Evolutionary conservation across 2,797 vertebrate species (phyloP), one percentile per base, ranked within the genome.

Genomic region (Sebastes vulpes): DNA sequence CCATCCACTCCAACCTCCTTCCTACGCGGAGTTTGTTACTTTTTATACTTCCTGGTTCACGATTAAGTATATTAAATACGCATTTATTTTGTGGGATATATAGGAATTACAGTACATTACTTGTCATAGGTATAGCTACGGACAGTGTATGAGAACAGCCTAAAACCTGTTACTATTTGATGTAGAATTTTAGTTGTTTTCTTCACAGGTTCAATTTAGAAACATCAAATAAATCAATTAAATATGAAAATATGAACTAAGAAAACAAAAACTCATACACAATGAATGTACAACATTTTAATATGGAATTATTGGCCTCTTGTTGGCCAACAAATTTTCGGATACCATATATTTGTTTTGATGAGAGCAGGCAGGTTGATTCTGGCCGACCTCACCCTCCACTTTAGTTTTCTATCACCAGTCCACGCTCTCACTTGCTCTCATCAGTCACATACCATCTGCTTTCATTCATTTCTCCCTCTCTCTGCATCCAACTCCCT

Each of bases 401-500:
- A 5, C 21, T 65, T 79, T 26, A n/a, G 16, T 54, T 74, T 48
- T 16, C 6, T 42, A 18, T 76, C 52, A 26, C 5, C 38, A 18
- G 20, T 26, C 61, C 3, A 16, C 25, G 9, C 56, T 35, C 65
- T 65, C 60, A 12, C 67, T 56, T 28, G 21, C 77, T 72, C 32
- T 69, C 72, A 80, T 76, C 72, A 65, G 61, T 78, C 65, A 63
- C 79, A 72, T 59, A 29, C 63, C 25, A 66, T 84, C 85, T 77
- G 28, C 48, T 68, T 72, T 77, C 31, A 57, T 61, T 83, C 63
- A 68, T 48, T 42, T 46, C 42, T 73, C 38, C 64, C 50, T 6
- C 48, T 32, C 29, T 68, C 31, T 56, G 58, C 64, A 26, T 74
- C 59, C 1, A 46, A 1, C 58, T 38, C 46, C 65, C 11, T 20